Conservation (phyloP, 2,888 invertebrate species). For the Cerastoderma edule region DNA sequence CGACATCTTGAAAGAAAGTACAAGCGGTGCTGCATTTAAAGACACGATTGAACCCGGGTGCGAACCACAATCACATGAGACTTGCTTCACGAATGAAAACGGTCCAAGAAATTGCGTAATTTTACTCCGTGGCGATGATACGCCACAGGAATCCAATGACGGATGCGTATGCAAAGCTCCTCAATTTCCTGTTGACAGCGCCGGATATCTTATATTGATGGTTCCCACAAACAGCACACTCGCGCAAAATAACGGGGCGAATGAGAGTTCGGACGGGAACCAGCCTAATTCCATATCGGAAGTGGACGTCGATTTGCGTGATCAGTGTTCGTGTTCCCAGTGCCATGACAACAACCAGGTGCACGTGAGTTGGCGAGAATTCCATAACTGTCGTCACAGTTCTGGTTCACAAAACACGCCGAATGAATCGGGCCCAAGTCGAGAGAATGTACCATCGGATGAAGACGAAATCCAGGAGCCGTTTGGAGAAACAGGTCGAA, state of each 20-base stretch:
- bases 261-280: neutral
- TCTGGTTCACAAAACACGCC: neutral
- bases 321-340: slow-evolving; percentile 1
- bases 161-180: neutral
- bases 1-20: neutral
- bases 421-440: neutral
- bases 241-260: neutral
- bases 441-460: neutral
- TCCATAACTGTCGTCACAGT: slow-evolving; percentile 11
- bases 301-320: neutral
- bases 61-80: neutral
- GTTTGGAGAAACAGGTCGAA: neutral
- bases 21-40: neutral
- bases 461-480: neutral
- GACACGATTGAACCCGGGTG: neutral
- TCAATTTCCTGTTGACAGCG: neutral
- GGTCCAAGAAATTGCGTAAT: neutral
- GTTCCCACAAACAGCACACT: slow-evolving; percentile 3
- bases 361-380: slow-evolving; percentile 1
- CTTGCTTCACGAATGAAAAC: neutral
- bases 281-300: neutral
- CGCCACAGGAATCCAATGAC: neutral
- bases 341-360: neutral
- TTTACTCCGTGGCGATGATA: neutral
- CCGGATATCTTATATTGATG: slow-evolving; percentile 6